Evolutionary conservation across 2,888 invertebrate genomes (phyloP).

Genomic region (Bibio marci): DNA sequence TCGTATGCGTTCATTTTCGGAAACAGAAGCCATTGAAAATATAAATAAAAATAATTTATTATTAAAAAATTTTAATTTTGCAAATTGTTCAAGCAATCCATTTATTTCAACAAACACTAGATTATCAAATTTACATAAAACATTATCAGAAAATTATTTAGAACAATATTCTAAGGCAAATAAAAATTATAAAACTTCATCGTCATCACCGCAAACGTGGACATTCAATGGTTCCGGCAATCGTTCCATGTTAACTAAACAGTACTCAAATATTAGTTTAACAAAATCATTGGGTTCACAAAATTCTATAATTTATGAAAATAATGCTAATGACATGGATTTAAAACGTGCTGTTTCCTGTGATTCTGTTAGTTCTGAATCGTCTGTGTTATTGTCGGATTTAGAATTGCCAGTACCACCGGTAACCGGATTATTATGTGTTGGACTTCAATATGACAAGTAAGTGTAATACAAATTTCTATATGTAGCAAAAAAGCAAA

Average conservation of each 20-base stretch:
- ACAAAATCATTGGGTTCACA: slow-evolving; percentile 26
- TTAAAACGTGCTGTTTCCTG: slow-evolving; percentile 49
- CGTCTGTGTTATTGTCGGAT: slow-evolving; percentile 47
- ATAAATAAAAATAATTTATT: slow-evolving; percentile 11
- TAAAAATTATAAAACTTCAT: not conserved
- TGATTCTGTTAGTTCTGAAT: slow-evolving; percentile 66
- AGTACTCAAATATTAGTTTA: slow-evolving; percentile 21
- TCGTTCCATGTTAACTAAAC: slow-evolving; percentile 21
- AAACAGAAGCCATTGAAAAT: slow-evolving; percentile 14
- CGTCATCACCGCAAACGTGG: slow-evolving; percentile 15
- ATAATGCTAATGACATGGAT: slow-evolving; percentile 15
- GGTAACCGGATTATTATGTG: slow-evolving; percentile 55
- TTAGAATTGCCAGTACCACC: slow-evolving; percentile 50
- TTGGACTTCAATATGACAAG: slow-evolving; percentile 64
- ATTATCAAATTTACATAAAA: slow-evolving; percentile 26
- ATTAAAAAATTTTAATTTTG: slow-evolving; percentile 5
- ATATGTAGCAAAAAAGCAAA: no score
- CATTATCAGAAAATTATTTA: slow-evolving; percentile 27
- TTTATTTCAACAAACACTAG: slow-evolving; percentile 20
- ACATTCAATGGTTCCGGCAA: slow-evolving; percentile 22
- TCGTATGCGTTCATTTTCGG: slow-evolving; percentile 21
- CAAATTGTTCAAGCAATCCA: slow-evolving; percentile 12
- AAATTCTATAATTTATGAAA: slow-evolving; percentile 18
- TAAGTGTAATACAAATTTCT: slow-evolving; percentile 31
- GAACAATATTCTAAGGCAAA: slow-evolving; percentile 8